A percentile compares a stretch with the other conserved stretches of the same genome.
phyloP scores from a whole-genome alignment of 1,140 invertebrate species.

The Saccostrea echinata region DNA sequence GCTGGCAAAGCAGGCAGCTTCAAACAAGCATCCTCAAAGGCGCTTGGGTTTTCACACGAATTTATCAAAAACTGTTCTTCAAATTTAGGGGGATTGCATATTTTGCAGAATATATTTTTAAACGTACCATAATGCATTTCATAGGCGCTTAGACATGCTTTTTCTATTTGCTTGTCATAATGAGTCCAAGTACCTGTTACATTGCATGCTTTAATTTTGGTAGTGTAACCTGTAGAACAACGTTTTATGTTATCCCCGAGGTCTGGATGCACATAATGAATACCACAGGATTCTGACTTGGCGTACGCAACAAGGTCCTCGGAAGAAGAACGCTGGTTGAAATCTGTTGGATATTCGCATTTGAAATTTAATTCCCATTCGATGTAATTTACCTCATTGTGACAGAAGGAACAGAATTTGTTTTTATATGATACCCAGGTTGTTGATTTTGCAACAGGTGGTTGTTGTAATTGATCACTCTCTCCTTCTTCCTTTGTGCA shows the following conservation, averaged over 20 bases:
- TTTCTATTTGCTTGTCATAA: too few relatives aligned
- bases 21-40: neutral
- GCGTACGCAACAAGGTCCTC: neutral
- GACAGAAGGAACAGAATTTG: neutral
- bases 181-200: neutral
- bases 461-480: neutral
- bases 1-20: neutral
- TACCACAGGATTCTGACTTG: neutral
- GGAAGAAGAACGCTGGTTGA: neutral
- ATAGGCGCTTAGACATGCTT: neutral
- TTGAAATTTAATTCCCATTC: neutral
- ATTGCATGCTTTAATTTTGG: neutral
- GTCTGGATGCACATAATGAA: neutral
- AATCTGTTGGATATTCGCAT: neutral
- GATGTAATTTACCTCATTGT: neutral
- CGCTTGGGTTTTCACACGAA: neutral
- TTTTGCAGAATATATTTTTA: neutral
- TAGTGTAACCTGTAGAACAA: neutral
- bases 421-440: too few relatives aligned
- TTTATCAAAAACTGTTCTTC: neutral
- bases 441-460: neutral
- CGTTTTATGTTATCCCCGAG: too few relatives aligned
- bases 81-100: neutral
- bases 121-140: neutral
- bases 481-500: neutral